Conservation (phyloP, 2,888 invertebrate genomes). For the Gymnosoma rotundatum region DNA sequence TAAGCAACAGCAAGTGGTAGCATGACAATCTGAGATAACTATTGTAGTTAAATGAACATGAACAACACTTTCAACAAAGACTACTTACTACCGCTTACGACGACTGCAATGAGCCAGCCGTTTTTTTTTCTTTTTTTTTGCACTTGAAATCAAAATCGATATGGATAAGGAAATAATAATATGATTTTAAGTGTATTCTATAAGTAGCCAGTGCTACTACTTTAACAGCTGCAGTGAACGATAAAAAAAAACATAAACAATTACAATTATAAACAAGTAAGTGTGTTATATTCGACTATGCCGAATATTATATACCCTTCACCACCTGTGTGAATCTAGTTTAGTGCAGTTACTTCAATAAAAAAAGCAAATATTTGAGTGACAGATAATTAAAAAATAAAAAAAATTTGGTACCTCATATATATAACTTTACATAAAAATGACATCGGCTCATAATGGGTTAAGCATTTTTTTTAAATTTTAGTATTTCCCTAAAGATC, state of each 20-base stretch:
- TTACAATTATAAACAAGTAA: conserved; percentile 31
- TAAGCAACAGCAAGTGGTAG: conserved; percentile 58
- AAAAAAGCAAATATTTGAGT: too few species aligned
- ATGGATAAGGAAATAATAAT: conserved; percentile 60
- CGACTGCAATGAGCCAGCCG: conserved; percentile 18
- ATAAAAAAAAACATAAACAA: conserved; percentile 27
- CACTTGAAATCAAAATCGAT: conserved; percentile 56
- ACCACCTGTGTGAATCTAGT: too few species aligned
- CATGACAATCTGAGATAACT: conserved; percentile 68
- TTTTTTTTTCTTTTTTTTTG: conserved; percentile 28
- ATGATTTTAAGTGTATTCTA: not conserved
- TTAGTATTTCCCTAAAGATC: too few species aligned
- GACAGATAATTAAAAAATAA: too few species aligned
- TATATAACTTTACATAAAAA: too few species aligned
- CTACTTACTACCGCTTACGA: conserved; percentile 14
- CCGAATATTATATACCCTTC: too few species aligned
- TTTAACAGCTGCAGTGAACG: conserved; percentile 55
- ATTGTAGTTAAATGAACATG: conserved; percentile 30
- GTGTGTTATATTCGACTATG: too few species aligned
- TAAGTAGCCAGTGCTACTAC: conserved; percentile 59
- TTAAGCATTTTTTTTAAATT: too few species aligned
- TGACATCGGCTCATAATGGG: too few species aligned
- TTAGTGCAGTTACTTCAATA: too few species aligned
- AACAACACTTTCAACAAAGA: conserved; percentile 57
- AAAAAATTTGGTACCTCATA: too few species aligned